Base-by-base conservation (phyloP, 2,113 vertebrate species). In the Caranx melampygus region DNA sequence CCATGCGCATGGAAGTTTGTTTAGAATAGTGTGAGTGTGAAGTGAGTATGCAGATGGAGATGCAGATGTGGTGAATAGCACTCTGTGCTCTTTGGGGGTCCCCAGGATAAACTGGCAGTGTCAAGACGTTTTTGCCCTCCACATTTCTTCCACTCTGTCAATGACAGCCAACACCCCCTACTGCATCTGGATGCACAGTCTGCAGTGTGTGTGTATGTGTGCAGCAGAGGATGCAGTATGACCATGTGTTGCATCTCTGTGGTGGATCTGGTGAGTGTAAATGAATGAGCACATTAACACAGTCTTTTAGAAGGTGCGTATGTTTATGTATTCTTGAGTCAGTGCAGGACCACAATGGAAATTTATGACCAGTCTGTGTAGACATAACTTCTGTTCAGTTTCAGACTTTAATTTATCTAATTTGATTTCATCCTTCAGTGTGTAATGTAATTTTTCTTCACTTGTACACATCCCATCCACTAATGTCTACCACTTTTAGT, bases 1-100 rank as follows among this genome's bases (percentile, higher is more conserved):
- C 88, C 73, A 11, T 82, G 57, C 84, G 86, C 74, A 89, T 84
- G 69, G 81, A 85, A 78, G 92, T 89, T 92, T 93, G 88, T 93
- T 93, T 90, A 81, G 68, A 90, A 57, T 71, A 69, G 81, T 21
- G 13, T 74, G 78, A 89, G 87, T 90, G 80, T 86, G 81, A 61
- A 73, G 82, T 65, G 58, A 74, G 78, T 1, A 71, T 84, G 77
- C 87, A 88, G 87, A 90, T 91, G 88, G 81, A 78, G 81, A 89
- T 91, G 72, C 85, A 87, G 83, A 90, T 89, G 88, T 90, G 87
- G 74, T 90, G 87, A 91, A 91, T 81, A 78, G 81, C 51, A 78
- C 80, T 84, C 57, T 85, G 83, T 90, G 81, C 70, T 6, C 65
- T 84, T 82, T 10, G 3, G 79, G 82, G 66, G 72, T 66, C 74